Conservation (phyloP, 2,113 vertebrate genomes). For the Esox niger region DNA sequence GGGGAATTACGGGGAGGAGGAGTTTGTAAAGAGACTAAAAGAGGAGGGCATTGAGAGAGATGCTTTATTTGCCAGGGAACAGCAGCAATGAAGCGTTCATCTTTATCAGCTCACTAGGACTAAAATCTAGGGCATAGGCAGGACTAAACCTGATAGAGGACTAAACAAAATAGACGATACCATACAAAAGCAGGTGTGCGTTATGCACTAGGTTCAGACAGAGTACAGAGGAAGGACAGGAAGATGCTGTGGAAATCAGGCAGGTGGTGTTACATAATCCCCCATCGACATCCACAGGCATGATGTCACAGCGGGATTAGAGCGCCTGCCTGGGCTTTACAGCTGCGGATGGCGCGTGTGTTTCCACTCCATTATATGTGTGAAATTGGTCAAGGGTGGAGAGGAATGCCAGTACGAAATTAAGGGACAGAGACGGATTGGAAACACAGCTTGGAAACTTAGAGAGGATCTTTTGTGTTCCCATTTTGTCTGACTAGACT, state of each 20-base stretch:
- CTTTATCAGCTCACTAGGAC: constrained; percentile 16
- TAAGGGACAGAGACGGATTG: background rate
- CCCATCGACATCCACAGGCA: background rate
- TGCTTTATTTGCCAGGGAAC: background rate
- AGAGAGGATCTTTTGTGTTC: background rate
- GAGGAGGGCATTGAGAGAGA: background rate
- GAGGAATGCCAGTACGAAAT: background rate
- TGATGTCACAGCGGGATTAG: constrained; percentile 16
- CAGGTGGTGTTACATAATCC: constrained; percentile 31
- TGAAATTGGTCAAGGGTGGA: background rate
- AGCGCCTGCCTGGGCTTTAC: background rate
- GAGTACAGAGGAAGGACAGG: background rate
- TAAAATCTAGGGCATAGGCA: constrained; percentile 8
- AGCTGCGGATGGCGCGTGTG: background rate
- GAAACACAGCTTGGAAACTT: background rate
- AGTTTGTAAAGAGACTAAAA: background rate
- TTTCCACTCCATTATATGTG: background rate
- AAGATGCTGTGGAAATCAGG: background rate
- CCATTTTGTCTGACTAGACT: background rate
- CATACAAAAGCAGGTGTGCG: no score
- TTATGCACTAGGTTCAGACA: background rate
- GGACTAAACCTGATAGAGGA: background rate
- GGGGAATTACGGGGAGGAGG: constrained; percentile 6
- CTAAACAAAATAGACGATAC: constrained; percentile 1
- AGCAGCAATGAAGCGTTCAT: constrained; percentile 10